Percentiles rank a stretch among this genome's conserved stretches.
Conservation (phyloP, 2,888 invertebrate species). For the Barypeithes pellucidus region DNA sequence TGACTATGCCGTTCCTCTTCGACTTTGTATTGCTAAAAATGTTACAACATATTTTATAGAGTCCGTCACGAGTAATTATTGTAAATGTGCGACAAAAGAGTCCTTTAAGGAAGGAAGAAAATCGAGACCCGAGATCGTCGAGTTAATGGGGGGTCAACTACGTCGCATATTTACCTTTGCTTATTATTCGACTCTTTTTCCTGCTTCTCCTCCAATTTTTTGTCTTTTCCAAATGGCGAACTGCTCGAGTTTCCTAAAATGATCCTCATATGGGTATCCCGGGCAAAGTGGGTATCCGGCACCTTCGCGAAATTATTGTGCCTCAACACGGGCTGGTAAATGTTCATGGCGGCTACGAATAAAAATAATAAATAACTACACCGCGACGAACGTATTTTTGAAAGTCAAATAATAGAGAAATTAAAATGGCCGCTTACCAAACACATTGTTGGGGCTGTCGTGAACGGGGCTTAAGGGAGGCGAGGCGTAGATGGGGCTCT, state of each 20-base stretch:
- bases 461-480: slow-evolving; percentile 77
- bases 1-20: slow-evolving; percentile 89
- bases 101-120: too few relatives aligned
- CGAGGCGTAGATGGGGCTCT: slow-evolving; percentile 81
- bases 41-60: too few relatives aligned
- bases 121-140: too few relatives aligned
- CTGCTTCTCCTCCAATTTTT: slow-evolving; percentile 60
- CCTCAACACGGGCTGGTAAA: slow-evolving; percentile 69
- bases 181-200: slow-evolving; percentile 60
- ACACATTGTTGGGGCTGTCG: slow-evolving; percentile 67
- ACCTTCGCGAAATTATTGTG: slow-evolving; percentile 70
- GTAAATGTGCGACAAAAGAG: too few relatives aligned
- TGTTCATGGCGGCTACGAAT: slow-evolving; percentile 67
- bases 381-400: neutral
- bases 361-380: neutral
- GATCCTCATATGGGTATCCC: slow-evolving; percentile 94
- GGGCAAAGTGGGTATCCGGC: slow-evolving; percentile 87
- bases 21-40: slow-evolving; percentile 71
- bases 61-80: too few relatives aligned
- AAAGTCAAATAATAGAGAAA: neutral
- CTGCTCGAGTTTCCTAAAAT: slow-evolving; percentile 75
- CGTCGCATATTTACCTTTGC: slow-evolving; percentile 59
- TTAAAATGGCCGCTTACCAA: slow-evolving; percentile 62
- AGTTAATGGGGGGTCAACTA: too few relatives aligned
- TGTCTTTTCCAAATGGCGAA: slow-evolving; percentile 63